Evolutionary conservation across 2,888 invertebrate genomes (phyloP).

Genomic region (Netelia fuscicornis): DNA sequence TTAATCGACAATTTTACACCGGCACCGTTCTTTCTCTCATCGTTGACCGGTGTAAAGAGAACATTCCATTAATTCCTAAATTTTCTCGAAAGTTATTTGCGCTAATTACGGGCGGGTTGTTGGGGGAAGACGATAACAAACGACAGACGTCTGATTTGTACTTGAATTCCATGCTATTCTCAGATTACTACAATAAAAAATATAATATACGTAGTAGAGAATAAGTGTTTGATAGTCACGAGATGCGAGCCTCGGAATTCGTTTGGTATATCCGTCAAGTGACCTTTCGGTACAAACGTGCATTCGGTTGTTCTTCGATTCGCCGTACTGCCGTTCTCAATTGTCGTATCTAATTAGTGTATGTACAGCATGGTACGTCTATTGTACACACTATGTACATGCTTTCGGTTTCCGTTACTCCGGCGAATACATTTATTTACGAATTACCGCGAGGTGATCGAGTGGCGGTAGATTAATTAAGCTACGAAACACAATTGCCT

Average conservation of each 20-base stretch:
- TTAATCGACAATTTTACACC: slow-evolving; percentile 38
- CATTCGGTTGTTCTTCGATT: slow-evolving; percentile 32
- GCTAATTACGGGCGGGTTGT: slow-evolving; percentile 48
- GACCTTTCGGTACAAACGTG: slow-evolving; percentile 30
- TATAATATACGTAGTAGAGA: slow-evolving; percentile 62
- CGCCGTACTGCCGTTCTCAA: slow-evolving; percentile 56
- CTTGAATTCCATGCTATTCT: slow-evolving; percentile 66
- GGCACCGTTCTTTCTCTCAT: slow-evolving; percentile 1
- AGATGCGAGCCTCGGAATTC: not conserved
- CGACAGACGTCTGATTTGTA: slow-evolving; percentile 67
- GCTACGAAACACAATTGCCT: slow-evolving; percentile 59
- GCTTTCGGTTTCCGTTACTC: slow-evolving; percentile 39
- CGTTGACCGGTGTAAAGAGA: slow-evolving; percentile 9
- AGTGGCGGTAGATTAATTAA: slow-evolving; percentile 56
- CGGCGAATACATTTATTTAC: slow-evolving; percentile 4
- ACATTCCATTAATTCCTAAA: slow-evolving; percentile 38
- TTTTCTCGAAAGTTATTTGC: slow-evolving; percentile 55
- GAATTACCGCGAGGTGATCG: slow-evolving; percentile 60
- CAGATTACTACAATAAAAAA: slow-evolving; percentile 67
- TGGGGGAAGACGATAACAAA: slow-evolving; percentile 68
- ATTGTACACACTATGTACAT: slow-evolving; percentile 66
- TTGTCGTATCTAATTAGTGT: slow-evolving; percentile 67
- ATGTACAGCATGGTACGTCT: slow-evolving; percentile 68
- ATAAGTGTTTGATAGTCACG: slow-evolving; percentile 7
- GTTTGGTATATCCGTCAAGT: slow-evolving; percentile 23